Conservation (phyloP, 1,140 invertebrate species). For the Coboldia fuscipes region DNA sequence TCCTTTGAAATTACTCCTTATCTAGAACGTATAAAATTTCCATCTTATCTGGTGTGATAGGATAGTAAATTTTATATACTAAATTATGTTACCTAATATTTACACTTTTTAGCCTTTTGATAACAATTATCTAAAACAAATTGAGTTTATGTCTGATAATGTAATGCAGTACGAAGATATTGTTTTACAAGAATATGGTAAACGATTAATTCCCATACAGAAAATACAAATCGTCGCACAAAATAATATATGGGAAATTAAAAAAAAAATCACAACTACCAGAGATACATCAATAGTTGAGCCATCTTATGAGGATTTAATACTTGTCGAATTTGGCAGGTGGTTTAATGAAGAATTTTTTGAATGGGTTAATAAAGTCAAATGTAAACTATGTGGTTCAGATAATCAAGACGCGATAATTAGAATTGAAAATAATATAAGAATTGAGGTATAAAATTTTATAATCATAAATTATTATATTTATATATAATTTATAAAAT, state of each 20-base stretch:
- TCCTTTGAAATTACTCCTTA: background rate
- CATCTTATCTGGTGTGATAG: background rate
- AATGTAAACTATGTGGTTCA: constrained; percentile 41
- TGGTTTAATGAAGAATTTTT: constrained; percentile 93
- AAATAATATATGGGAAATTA: constrained; percentile 32
- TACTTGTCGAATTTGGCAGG: constrained; percentile 54
- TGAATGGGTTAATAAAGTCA: constrained; percentile 63
- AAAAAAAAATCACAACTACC: constrained; percentile 31
- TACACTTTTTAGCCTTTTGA: constrained; percentile 8
- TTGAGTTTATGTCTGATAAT: constrained; percentile 29
- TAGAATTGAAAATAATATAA: constrained; percentile 24
- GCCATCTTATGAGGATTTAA: constrained; percentile 42
- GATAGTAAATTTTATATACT: background rate
- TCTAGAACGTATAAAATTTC: background rate
- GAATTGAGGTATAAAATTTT: constrained; percentile 26
- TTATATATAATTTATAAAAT: constrained; percentile 13
- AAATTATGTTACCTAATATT: background rate
- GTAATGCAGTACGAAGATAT: constrained; percentile 41
- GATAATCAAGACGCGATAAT: constrained; percentile 13
- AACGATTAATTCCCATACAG: constrained; percentile 31
- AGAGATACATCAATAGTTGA: constrained; percentile 19
- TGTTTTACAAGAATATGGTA: constrained; percentile 31
- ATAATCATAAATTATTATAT: constrained; percentile 1
- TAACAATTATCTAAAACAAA: constrained; percentile 27
- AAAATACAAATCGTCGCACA: constrained; percentile 34